Base-by-base conservation (phyloP, 30 jellyfish, hydroid and myxozoan genomes). In the Phacellophora camtschatica region DNA sequence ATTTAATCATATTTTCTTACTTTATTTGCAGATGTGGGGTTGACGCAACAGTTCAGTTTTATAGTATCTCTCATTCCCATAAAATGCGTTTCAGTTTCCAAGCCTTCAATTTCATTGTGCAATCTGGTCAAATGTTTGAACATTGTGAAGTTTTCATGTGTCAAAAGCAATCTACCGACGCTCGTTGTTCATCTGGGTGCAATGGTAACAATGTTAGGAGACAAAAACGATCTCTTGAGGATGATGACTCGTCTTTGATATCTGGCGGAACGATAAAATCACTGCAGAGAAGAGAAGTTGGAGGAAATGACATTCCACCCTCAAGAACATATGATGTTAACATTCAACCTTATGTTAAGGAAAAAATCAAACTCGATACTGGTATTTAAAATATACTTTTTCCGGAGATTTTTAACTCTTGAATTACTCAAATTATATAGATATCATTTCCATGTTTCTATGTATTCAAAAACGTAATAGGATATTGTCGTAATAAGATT, bases 91-190 rank as follows among this genome's bases (percentile, higher is more conserved):
- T 82, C 75, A 82, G 94, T 36, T 82, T 82, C 43, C 29, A 20
- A 8, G 37, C 94, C 6, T 82, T 82, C 34, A 42, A 27, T 1
- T 82, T 82, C 41, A 43, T 12, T 34, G 69, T 45, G 15, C 36
- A 68, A 4, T 3, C 27, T 24, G 33, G 32, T 32, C 46, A 32
- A 2, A 82, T 82, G n/a, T 82, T 31, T 76, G 34, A 68, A 25
- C 94, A 82, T 32, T 82, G 94, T 29, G 71, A 82, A 59, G 43
- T 70, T 13, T 82, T 82, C 68, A 53, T 82, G 85, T 82, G 94
- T 46, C 94, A 82, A 57, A 57, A 70, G 32, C 24, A 51, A 15
- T 82, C 94, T 11, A 35, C 87, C 2, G 94, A 82, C 29, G 30
- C 94, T 32, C 87, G 94, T 11, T 82, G 94, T 37, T 62, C 87